Percentiles rank a stretch among this genome's conserved stretches.
Conservation (phyloP, 1,140 invertebrate species). For the Trichonephila clavata region DNA sequence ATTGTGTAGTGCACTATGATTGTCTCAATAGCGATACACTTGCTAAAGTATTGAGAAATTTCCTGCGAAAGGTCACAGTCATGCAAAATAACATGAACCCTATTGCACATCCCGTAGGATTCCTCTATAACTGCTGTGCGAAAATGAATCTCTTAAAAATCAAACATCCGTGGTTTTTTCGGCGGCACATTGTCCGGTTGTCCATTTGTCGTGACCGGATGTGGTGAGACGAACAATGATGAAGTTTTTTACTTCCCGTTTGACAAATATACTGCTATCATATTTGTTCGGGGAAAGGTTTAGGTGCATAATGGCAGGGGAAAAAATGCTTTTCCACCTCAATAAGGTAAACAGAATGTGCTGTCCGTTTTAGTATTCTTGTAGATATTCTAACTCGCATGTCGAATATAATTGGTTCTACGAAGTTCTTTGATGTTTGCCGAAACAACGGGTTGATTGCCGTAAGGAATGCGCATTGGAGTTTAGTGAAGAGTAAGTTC, state of each 20-base stretch:
- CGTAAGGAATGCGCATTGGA: not conserved
- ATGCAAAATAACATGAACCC: too few relatives aligned
- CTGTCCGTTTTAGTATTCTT: not conserved
- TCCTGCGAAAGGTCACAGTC: too few relatives aligned
- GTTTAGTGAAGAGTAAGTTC: not conserved
- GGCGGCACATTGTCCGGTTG: not conserved
- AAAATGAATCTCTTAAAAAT: not conserved
- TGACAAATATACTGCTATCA: not conserved
- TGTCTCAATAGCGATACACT: too few relatives aligned
- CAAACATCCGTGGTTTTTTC: not conserved
- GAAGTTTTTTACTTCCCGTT: not conserved
- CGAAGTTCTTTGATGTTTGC: not conserved
- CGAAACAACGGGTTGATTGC: not conserved
- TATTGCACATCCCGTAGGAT: not conserved
- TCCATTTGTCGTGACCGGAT: constrained; percentile 35
- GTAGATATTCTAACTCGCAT: not conserved
- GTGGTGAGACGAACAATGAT: constrained; percentile 1
- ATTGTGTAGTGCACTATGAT: too few relatives aligned
- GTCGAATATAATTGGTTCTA: not conserved
- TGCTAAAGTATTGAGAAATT: too few relatives aligned
- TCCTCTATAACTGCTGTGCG: not conserved
- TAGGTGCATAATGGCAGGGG: too few relatives aligned
- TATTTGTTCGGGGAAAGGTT: not conserved
- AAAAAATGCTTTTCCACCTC: not conserved
- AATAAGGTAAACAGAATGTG: not conserved